phyloP scores from a whole-genome alignment of 2,888 invertebrate species.

The Lasioglossum zephyrum region DNA sequence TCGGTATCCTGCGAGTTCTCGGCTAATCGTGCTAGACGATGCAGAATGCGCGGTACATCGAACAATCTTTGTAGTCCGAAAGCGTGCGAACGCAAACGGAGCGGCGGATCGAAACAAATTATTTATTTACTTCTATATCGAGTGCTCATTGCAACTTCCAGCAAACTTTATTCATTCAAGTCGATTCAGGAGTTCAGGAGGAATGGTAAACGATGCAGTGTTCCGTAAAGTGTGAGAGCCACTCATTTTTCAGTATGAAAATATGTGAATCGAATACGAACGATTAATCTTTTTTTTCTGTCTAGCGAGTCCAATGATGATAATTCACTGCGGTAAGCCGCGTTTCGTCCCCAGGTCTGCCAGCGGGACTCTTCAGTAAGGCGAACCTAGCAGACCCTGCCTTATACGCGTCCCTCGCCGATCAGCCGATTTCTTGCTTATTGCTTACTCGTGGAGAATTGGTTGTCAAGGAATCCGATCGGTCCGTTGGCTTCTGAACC shows the following conservation, averaged over 20 bases:
- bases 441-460: background rate
- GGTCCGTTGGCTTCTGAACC: background rate
- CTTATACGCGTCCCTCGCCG: background rate
- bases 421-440: background rate
- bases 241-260: background rate
- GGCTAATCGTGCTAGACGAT: too few relatives aligned
- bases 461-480: background rate
- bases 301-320: background rate
- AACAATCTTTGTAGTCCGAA: too few relatives aligned
- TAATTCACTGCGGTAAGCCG: background rate
- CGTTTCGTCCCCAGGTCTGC: slow-evolving; percentile 15
- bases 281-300: too few relatives aligned
- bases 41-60: too few relatives aligned
- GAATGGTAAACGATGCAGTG: background rate
- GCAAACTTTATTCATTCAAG: background rate
- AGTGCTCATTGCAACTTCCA: too few relatives aligned
- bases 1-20: too few relatives aligned
- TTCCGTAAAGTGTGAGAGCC: background rate
- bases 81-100: too few relatives aligned
- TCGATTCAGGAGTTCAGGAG: background rate
- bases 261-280: too few relatives aligned
- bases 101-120: too few relatives aligned
- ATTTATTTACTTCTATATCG: too few relatives aligned
- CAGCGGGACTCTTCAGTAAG: slow-evolving; percentile 10
- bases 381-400: slow-evolving; percentile 13